Conservation (phyloP, 2,797 vertebrate species). For the Thaleichthys pacificus region DNA sequence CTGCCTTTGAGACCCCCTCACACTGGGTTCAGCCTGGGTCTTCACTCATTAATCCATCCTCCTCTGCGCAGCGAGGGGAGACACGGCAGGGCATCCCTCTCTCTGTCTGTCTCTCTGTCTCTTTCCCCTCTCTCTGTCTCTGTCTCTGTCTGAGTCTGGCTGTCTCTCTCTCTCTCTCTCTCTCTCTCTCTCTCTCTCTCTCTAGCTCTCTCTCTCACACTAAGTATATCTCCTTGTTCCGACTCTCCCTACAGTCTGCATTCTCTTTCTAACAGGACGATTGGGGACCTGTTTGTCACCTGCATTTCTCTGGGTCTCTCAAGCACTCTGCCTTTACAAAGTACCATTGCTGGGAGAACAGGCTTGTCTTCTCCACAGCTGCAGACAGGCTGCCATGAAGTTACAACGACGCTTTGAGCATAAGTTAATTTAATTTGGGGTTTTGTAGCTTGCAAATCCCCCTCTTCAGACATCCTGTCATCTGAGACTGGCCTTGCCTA, state of each 20-base stretch:
- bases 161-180: not conserved
- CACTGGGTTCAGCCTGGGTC: not conserved
- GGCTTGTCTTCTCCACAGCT: no score
- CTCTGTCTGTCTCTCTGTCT: not conserved
- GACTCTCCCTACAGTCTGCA: not conserved
- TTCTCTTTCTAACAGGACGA: not conserved
- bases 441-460: no score
- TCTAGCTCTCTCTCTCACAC: not conserved
- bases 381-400: no score
- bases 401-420: no score
- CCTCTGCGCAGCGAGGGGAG: not conserved
- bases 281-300: not conserved
- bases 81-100: not conserved
- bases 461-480: no score
- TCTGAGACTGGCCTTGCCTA: no score
- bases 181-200: not conserved
- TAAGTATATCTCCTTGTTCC: not conserved
- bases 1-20: not conserved
- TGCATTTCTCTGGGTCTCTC: not conserved
- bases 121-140: not conserved
- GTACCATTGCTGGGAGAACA: no score
- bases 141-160: not conserved
- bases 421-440: no score
- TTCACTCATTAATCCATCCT: conserved; percentile 8
- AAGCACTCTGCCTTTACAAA: no score